A percentile compares a stretch with the other conserved stretches of the same genome.
These are phyloP conservation scores for Conistra vaccinii DNA, from an alignment of 2,888 invertebrate species.

Conservation along the genomic window DNA sequence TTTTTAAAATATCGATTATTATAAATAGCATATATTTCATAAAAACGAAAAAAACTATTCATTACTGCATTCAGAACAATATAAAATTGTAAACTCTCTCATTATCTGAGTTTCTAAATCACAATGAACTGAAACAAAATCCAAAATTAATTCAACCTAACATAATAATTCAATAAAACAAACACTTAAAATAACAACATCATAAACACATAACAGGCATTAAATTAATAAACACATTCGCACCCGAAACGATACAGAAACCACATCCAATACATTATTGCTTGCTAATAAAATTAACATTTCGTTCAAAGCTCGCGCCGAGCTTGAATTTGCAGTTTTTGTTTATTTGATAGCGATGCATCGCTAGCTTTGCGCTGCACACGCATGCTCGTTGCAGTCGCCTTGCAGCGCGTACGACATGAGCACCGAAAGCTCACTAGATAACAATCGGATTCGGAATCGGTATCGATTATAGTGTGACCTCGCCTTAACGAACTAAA, in stretches of 20 bases:
- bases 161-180: slow-evolving; percentile 21
- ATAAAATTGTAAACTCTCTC: background rate
- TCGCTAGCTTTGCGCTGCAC: slow-evolving; percentile 82
- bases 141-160: background rate
- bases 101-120: background rate
- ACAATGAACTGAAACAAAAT: background rate
- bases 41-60: background rate
- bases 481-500: slow-evolving; percentile 68
- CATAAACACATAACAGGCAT: slow-evolving; percentile 36
- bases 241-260: slow-evolving; percentile 64
- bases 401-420: slow-evolving; percentile 85
- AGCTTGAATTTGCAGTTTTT: slow-evolving; percentile 85
- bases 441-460: slow-evolving; percentile 68
- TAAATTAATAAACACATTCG: slow-evolving; percentile 58
- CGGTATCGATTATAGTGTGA: slow-evolving; percentile 71
- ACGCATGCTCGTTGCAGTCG: slow-evolving; percentile 84
- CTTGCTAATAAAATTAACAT: slow-evolving; percentile 78
- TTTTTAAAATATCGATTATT: background rate
- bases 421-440: slow-evolving; percentile 78
- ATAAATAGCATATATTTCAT: background rate
- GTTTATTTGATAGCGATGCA: slow-evolving; percentile 89
- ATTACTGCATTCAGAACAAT: background rate
- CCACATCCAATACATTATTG: slow-evolving; percentile 72
- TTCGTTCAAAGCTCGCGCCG: slow-evolving; percentile 75
- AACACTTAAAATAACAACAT: slow-evolving; percentile 25